A percentile compares a stretch with the other conserved stretches of the same genome.
Conservation (phyloP, 2,888 invertebrate species). For the Tridacna crocea region DNA sequence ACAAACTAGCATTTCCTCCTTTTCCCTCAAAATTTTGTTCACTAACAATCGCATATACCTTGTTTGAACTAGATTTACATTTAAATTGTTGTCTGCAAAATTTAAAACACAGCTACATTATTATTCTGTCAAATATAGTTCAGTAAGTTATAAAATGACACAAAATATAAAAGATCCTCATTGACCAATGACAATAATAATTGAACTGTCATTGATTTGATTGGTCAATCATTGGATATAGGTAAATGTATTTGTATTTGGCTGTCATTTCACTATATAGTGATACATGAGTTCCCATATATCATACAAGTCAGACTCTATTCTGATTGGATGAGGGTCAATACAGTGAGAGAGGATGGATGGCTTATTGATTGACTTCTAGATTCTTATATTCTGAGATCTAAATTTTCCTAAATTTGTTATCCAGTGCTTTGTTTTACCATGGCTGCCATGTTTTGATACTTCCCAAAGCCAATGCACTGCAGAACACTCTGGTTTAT, state of each 20-base stretch:
- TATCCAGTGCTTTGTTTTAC: too few species aligned
- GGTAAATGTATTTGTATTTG: conserved; percentile 7
- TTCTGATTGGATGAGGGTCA: conserved; percentile 19
- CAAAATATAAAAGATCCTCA: not conserved
- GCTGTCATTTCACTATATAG: not conserved
- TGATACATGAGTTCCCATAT: conserved; percentile 16
- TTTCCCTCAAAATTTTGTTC: too few species aligned
- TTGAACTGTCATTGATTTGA: conserved; percentile 28
- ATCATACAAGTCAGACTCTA: not conserved
- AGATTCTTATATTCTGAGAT: conserved; percentile 4
- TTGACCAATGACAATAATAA: conserved; percentile 13
- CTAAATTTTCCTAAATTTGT: not conserved
- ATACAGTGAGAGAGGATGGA: conserved; percentile 6
- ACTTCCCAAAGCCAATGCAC: too few species aligned
- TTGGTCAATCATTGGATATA: conserved; percentile 20
- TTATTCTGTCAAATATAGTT: too few species aligned
- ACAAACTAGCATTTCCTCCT: too few species aligned
- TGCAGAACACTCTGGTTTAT: too few species aligned
- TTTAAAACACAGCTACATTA: too few species aligned
- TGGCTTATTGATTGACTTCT: conserved; percentile 8
- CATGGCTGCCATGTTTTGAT: too few species aligned
- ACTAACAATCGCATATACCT: too few species aligned
- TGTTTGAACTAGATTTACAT: not conserved
- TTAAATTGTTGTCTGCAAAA: not conserved
- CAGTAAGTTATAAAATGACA: not conserved